phyloP scores from a whole-genome alignment of 2,113 vertebrate species.

The Leucosticte australis region DNA sequence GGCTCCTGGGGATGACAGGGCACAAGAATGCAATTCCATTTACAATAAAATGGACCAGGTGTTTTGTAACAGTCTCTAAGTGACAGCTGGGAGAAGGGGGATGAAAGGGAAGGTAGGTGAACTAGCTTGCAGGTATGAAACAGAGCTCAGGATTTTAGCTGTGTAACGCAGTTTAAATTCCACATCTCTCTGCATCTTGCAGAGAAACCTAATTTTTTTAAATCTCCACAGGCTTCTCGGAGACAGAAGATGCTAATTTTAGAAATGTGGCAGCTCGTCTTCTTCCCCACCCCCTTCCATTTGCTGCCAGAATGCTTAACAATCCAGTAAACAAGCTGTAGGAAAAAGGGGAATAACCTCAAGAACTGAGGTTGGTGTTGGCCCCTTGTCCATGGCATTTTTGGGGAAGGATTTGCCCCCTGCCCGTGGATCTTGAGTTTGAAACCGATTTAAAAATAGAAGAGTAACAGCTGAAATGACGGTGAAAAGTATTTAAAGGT shows the following conservation, averaged over 20 bases:
- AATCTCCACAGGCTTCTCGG: slow-evolving; percentile 60
- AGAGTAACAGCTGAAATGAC: neutral
- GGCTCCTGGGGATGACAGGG: neutral
- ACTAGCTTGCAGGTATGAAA: neutral
- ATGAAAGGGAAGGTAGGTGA: neutral
- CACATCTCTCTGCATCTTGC: slow-evolving; percentile 25
- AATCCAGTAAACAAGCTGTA: slow-evolving; percentile 52
- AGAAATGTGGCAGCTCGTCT: slow-evolving; percentile 59
- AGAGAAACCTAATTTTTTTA: slow-evolving; percentile 55
- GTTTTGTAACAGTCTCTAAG: neutral
- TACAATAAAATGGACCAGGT: neutral
- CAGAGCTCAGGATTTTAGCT: neutral
- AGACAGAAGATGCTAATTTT: slow-evolving; percentile 69
- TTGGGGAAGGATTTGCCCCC: neutral
- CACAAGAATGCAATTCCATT: neutral
- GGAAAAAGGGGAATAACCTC: neutral
- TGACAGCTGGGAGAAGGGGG: neutral
- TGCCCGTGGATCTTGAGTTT: neutral
- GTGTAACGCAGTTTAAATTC: neutral
- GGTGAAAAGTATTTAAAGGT: slow-evolving; percentile 13
- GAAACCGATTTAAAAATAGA: slow-evolving; percentile 8
- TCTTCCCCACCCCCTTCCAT: slow-evolving; percentile 44
- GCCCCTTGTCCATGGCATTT: neutral
- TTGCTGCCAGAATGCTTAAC: slow-evolving; percentile 61
- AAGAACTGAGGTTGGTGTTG: neutral